Base-by-base conservation (phyloP, 2,113 vertebrate species). In the Osmerus eperlanus region DNA sequence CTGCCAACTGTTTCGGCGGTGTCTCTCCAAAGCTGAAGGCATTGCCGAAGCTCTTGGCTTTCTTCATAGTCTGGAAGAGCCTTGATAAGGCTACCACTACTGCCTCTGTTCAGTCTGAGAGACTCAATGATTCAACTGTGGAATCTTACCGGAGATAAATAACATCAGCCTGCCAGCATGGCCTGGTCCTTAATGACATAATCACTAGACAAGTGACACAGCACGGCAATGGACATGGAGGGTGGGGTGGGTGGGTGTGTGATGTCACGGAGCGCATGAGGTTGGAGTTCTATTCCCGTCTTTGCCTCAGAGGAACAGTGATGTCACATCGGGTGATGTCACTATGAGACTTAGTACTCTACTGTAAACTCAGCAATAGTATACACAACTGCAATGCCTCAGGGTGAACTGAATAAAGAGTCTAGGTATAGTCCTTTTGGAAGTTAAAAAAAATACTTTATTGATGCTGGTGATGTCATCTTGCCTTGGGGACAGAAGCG, bases 11-110 rank as follows among this genome's bases (percentile, higher is more conserved):
- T 2, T 13, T 58, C 62, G 72, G 80, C 11, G 77, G 56, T 23
- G 81, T 78, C 53, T 88, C 86, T 64, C 65, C 81, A 16, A 88
- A 82, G 75, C 83, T 83, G 75, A 87, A 83, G n/a, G 87, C 88
- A 58, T 64, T 70, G 72, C 78, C 84, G 80, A 88, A 89, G 60
- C 79, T 76, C 47, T 77, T 77, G 59, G 85, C 87, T 32, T 85
- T 88, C 84, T 88, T 90, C 84, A 88, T 86, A 2, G 14, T 69
- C 28, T 32, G 29, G 29, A 32, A 29, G 4, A 14, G n/a, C 19
- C 23, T 36, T 25, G 59, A 52, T 63, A 0, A 47, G 71, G 69
- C 52, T 11, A 55, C 72, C 71, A 56, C 53, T 18, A 61, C 54
- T 47, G 67, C 62, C 54, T 64, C 62, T 51, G 74, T 66, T 68